Evolutionary conservation across 2,888 invertebrate species (phyloP).

Genomic region (Rambutsinella grinnellia): DNA sequence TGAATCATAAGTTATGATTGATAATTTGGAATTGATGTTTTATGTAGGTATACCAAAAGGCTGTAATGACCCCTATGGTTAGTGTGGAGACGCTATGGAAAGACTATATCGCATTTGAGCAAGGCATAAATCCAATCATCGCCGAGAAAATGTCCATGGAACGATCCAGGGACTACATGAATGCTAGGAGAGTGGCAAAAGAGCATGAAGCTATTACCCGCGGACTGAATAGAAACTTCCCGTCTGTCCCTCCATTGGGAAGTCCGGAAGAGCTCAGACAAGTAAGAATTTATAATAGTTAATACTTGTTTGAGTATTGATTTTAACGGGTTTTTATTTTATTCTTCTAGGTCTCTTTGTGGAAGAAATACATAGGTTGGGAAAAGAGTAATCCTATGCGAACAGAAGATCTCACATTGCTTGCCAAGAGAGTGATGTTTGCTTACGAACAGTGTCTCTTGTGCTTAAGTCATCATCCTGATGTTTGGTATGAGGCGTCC

Average conservation of each 20-base stretch:
- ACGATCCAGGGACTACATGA: constrained; percentile 96
- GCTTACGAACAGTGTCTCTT: constrained; percentile 98
- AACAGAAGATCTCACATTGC: constrained; percentile 94
- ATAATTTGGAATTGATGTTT: constrained; percentile 3
- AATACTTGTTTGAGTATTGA: neutral
- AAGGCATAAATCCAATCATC: constrained; percentile 88
- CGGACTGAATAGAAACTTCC: constrained; percentile 94
- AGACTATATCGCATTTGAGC: constrained; percentile 97
- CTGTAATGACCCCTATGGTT: constrained; percentile 95
- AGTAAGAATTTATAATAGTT: constrained; percentile 71
- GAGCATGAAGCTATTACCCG: constrained; percentile 95
- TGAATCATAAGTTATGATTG: too few relatives aligned
- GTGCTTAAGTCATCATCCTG: constrained; percentile 97
- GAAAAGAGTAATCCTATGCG: constrained; percentile 96
- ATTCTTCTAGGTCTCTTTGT: constrained; percentile 85
- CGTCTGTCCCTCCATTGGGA: constrained; percentile 95
- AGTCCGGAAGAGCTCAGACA: constrained; percentile 93
- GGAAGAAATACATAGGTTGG: constrained; percentile 99
- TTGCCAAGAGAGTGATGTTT: constrained; percentile 96
- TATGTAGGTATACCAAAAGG: constrained; percentile 89
- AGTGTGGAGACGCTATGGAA: constrained; percentile 98
- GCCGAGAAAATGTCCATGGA: constrained; percentile 99
- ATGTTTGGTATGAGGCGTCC: constrained; percentile 99
- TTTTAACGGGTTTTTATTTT: neutral
- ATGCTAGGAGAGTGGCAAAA: constrained; percentile 94